Evolutionary conservation across 2,797 vertebrate genomes (phyloP).

Genomic region (Odontamblyopus lacepedii): DNA sequence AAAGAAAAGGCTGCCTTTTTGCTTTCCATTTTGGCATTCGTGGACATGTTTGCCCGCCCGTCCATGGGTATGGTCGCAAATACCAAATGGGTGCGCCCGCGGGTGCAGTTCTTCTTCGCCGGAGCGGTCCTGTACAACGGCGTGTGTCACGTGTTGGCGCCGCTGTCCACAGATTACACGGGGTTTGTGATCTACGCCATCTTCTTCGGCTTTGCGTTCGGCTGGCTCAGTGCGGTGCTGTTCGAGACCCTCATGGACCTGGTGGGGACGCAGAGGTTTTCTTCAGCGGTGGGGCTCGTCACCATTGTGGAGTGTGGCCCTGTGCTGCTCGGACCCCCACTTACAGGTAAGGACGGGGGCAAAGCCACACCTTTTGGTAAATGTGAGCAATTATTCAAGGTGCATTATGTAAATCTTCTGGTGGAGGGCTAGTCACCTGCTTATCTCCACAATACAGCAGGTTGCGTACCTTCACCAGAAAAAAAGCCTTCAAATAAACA

Average conservation of each 20-base stretch:
- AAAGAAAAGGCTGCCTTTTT: constrained; percentile 91
- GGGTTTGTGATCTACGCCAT: constrained; percentile 90
- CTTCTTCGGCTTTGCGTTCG: constrained; percentile 95
- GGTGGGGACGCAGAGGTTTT: constrained; percentile 92
- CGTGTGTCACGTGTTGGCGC: constrained; percentile 88
- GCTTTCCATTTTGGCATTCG: constrained; percentile 92
- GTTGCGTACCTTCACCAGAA: too few relatives aligned
- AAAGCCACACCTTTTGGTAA: too few relatives aligned
- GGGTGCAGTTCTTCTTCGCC: constrained; percentile 93
- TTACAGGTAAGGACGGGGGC: constrained; percentile 81
- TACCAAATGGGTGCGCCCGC: constrained; percentile 89
- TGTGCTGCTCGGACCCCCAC: constrained; percentile 90
- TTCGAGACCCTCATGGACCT: constrained; percentile 98
- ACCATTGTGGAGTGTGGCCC: constrained; percentile 96
- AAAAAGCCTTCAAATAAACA: too few relatives aligned
- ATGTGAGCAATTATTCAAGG: too few relatives aligned
- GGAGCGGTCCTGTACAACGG: constrained; percentile 89
- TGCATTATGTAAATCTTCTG: too few relatives aligned
- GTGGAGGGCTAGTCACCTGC: too few relatives aligned
- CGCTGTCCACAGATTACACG: constrained; percentile 78
- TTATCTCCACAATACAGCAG: too few relatives aligned
- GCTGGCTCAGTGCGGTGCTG: constrained; percentile 93
- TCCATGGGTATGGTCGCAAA: constrained; percentile 96
- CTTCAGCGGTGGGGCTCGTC: constrained; percentile 93
- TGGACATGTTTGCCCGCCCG: constrained; percentile 96